Evolutionary conservation across 2,113 vertebrate species (phyloP).

Genomic region (Malurus alboscapulatus): DNA sequence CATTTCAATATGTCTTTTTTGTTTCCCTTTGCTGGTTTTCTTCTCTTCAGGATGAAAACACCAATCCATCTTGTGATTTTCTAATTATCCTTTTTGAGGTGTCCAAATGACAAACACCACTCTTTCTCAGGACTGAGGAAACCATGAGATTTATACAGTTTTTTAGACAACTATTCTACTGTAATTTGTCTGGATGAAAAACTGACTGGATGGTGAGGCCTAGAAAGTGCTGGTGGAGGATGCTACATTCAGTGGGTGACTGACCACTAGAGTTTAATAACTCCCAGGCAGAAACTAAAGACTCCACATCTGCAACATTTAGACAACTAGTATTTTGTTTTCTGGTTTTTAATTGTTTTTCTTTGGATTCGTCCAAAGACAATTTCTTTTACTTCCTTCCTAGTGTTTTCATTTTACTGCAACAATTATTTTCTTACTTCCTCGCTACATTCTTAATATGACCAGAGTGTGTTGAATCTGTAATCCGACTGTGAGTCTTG

Average conservation of each 20-base stretch:
- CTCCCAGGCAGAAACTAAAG: not conserved
- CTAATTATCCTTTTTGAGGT: not conserved
- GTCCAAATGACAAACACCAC: not conserved
- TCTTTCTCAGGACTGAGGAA: not conserved
- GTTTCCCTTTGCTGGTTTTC: not conserved
- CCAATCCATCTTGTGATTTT: not conserved
- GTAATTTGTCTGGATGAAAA: not conserved
- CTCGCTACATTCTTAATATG: not conserved
- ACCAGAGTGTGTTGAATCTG: not conserved
- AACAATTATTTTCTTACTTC: not conserved
- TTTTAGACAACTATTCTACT: not conserved
- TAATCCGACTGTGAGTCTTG: not conserved
- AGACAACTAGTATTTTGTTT: not conserved
- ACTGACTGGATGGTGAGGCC: fast-evolving
- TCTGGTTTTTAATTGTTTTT: not conserved
- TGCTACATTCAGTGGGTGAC: not conserved
- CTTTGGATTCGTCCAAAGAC: not conserved
- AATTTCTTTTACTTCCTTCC: not conserved
- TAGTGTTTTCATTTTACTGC: not conserved
- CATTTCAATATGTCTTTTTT: not conserved
- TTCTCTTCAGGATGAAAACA: not conserved
- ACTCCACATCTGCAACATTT: not conserved
- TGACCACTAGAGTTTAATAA: not conserved
- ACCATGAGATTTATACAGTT: not conserved
- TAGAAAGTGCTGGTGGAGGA: not conserved